Percentiles rank a stretch among this genome's conserved stretches.
Evolutionary conservation across 2,797 vertebrate species (phyloP).

Genomic region (Catamblyrhynchus diadema): DNA sequence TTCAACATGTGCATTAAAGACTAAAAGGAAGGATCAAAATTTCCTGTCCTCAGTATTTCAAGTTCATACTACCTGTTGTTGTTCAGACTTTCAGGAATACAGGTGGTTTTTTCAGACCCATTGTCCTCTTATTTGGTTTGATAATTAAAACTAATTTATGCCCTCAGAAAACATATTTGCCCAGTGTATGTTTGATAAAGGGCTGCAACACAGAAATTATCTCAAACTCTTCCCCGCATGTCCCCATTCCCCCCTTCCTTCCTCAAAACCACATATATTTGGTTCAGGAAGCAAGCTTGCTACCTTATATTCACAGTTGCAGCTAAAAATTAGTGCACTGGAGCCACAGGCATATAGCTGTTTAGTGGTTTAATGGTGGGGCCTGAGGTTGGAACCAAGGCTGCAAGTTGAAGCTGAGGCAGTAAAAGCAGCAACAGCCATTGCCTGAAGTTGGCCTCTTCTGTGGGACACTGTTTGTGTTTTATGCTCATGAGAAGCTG

Average conservation of each 20-base stretch:
- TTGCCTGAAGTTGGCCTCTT: not conserved
- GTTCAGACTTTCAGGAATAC: not conserved
- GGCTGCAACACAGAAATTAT: not conserved
- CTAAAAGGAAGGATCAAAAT: not conserved
- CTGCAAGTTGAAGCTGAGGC: not conserved
- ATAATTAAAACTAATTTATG: not conserved
- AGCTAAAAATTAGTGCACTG: not conserved
- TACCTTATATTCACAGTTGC: not conserved
- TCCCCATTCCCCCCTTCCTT: fast-evolving
- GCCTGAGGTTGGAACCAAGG: not conserved
- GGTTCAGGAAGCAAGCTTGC: not conserved
- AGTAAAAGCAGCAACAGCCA: not conserved
- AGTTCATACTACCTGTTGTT: not conserved
- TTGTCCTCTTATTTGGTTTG: not conserved
- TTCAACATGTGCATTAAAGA: not conserved
- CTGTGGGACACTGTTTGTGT: not conserved
- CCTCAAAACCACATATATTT: not conserved
- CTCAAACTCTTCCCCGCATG: not conserved
- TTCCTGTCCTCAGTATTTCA: not conserved
- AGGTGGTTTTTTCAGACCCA: not conserved
- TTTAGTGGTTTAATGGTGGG: not conserved
- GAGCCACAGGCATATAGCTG: not conserved
- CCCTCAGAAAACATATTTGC: not conserved
- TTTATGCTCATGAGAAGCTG: not conserved
- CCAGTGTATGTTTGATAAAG: not conserved